phyloP scores from a whole-genome alignment of 2,888 invertebrate species.

The Apamea monoglypha region DNA sequence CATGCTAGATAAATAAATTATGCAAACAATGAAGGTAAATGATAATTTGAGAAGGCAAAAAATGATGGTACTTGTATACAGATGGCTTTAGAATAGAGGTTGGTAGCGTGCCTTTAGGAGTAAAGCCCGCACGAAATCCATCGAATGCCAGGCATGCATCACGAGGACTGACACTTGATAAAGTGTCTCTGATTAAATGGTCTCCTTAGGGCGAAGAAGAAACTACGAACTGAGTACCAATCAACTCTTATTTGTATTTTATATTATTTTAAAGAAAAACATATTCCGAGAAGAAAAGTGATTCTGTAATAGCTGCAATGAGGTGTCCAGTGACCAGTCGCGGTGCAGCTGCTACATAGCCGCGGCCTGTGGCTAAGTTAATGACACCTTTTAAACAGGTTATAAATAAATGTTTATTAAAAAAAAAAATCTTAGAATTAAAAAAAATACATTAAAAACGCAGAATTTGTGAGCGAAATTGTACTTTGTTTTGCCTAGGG shows the following conservation, averaged over 20 bases:
- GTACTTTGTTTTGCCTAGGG: constrained; percentile 60
- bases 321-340: background rate
- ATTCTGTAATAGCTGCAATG: background rate
- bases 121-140: background rate
- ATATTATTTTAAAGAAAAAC: background rate
- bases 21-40: constrained; percentile 5
- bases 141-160: constrained; percentile 23
- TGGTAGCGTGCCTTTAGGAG: background rate
- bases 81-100: background rate
- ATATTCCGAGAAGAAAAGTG: background rate
- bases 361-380: background rate
- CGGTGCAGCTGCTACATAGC: background rate
- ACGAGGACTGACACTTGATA: constrained; percentile 20
- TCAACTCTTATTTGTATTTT: background rate
- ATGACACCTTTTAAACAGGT: background rate
- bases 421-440: background rate
- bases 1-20: constrained; percentile 21
- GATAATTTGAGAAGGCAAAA: background rate
- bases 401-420: background rate
- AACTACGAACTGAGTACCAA: background rate
- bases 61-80: background rate
- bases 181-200: constrained; percentile 29
- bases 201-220: constrained; percentile 12
- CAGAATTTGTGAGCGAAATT: constrained; percentile 7
- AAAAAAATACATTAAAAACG: constrained; percentile 1